Conservation (phyloP, 2,113 vertebrate species). For the Pandion haliaetus region DNA sequence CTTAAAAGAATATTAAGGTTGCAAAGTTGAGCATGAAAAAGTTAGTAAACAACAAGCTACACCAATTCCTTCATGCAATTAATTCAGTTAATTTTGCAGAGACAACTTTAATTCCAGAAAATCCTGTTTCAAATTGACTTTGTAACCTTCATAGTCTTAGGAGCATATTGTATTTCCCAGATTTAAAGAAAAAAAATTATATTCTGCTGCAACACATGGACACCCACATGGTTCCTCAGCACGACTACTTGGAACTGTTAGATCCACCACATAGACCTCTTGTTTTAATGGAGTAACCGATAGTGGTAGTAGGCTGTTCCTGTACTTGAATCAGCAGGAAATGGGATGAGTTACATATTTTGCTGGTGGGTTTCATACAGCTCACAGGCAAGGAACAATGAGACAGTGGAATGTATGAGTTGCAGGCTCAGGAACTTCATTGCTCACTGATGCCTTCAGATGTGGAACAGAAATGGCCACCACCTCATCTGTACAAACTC, state of each 20-base stretch:
- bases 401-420: background rate
- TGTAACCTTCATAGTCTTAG: background rate
- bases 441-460: background rate
- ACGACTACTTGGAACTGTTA: background rate
- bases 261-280: background rate
- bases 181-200: background rate
- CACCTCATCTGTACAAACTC: background rate
- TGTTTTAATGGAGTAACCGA: background rate
- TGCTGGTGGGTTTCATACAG: background rate
- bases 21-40: background rate
- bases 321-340: background rate
- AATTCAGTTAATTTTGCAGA: background rate
- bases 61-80: background rate
- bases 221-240: background rate
- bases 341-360: background rate
- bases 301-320: background rate
- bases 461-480: no score
- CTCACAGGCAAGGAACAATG: background rate
- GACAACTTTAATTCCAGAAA: background rate
- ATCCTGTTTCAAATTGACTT: background rate
- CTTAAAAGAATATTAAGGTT: background rate
- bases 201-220: background rate
- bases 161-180: background rate
- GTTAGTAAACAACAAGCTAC: background rate
- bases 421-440: background rate